phyloP scores from a whole-genome alignment of 2,888 invertebrate species.

The Plagiodera versicolora region DNA sequence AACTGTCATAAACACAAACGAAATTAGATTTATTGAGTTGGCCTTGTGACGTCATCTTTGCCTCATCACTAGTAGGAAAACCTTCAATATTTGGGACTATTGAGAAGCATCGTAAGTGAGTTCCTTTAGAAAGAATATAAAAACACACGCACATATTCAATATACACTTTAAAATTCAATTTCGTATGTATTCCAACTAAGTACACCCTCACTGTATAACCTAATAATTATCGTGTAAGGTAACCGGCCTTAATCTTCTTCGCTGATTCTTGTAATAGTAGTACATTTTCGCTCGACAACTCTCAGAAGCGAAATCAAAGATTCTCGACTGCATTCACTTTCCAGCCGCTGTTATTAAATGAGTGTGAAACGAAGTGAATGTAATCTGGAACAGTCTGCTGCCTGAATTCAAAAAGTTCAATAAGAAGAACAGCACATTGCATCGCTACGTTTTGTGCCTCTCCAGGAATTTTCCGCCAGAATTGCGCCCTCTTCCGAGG shows the following conservation, averaged over 20 bases:
- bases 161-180: no score
- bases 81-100: no score
- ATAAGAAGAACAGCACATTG: slow-evolving; percentile 19
- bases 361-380: slow-evolving; percentile 49
- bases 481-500: neutral
- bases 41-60: no score
- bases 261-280: neutral
- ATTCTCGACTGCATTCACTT: slow-evolving; percentile 40
- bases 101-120: no score
- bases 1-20: no score
- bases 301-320: slow-evolving; percentile 25
- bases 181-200: no score
- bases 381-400: slow-evolving; percentile 41
- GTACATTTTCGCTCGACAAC: slow-evolving; percentile 21
- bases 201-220: no score
- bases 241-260: neutral
- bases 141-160: no score
- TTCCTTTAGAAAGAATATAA: no score
- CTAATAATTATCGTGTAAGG: neutral
- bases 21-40: no score
- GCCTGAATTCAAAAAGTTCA: slow-evolving; percentile 27
- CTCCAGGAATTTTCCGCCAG: neutral
- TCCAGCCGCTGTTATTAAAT: slow-evolving; percentile 50
- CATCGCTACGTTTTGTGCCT: slow-evolving; percentile 6
- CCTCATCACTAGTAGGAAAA: no score